Conservation (phyloP, 1,140 invertebrate species). For the Telenomus remus region DNA sequence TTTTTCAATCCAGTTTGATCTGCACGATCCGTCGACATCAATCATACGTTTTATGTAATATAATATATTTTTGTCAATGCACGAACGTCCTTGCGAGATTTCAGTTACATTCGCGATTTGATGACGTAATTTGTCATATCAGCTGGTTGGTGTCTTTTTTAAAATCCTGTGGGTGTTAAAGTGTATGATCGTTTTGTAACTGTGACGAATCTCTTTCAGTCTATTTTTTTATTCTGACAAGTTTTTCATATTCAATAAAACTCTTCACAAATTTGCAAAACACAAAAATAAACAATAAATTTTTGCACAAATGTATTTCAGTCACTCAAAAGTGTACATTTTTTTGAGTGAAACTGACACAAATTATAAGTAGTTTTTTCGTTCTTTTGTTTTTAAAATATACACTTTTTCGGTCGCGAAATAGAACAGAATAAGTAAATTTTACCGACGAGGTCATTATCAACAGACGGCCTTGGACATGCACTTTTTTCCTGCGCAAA, state of each 20-base stretch:
- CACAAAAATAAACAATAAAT: too few species aligned
- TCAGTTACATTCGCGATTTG: conserved; percentile 32
- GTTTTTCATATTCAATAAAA: too few species aligned
- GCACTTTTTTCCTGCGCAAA: conserved; percentile 20
- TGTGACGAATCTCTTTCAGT: conserved; percentile 4
- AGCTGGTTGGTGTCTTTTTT: conserved; percentile 21
- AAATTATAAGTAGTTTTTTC: too few species aligned
- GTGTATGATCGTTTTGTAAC: not conserved
- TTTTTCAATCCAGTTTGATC: too few species aligned
- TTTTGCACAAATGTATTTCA: too few species aligned
- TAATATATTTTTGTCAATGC: conserved; percentile 4
- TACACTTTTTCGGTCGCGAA: too few species aligned
- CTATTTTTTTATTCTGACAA: not conserved
- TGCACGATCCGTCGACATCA: not conserved
- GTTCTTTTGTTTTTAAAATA: too few species aligned
- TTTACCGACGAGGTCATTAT: conserved; percentile 32
- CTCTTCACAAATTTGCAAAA: too few species aligned
- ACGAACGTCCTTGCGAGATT: conserved; percentile 46
- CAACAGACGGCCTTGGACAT: conserved; percentile 21
- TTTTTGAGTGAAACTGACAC: too few species aligned
- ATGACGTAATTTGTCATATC: conserved; percentile 48
- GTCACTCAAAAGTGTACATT: too few species aligned
- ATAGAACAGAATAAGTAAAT: conserved; percentile 16
- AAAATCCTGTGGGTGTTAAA: conserved; percentile 28
- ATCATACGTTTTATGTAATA: not conserved